These are phyloP conservation scores for Eulithis prunata DNA, from an alignment of 2,888 invertebrate species.

Conservation along the genomic window DNA sequence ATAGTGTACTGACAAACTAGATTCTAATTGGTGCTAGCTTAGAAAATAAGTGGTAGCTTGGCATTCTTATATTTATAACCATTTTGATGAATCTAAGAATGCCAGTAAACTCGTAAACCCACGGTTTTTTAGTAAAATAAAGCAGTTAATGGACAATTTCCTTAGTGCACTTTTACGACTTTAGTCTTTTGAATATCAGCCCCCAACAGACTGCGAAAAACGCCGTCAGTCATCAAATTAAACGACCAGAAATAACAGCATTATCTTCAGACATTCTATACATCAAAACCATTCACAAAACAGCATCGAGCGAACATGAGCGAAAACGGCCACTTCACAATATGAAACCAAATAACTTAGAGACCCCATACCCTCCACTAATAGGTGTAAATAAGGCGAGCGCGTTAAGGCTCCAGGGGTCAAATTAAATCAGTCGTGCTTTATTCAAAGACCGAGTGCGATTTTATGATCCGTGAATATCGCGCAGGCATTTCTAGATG, in stretches of 20 bases:
- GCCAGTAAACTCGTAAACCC: no score
- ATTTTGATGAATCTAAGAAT: no score
- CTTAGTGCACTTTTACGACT: background rate
- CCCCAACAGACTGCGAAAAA: slow-evolving; percentile 29
- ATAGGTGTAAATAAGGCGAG: slow-evolving; percentile 53
- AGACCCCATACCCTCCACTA: slow-evolving; percentile 57
- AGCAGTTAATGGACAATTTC: background rate
- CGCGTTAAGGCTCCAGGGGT: slow-evolving; percentile 58
- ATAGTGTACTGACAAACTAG: no score
- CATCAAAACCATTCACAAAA: slow-evolving; percentile 58
- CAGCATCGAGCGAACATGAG: slow-evolving; percentile 62
- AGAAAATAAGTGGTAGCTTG: no score
- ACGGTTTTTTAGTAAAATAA: no score
- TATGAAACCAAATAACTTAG: slow-evolving; percentile 66
- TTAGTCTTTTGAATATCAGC: background rate
- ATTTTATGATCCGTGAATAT: slow-evolving; percentile 85
- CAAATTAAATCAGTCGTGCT: slow-evolving; percentile 71
- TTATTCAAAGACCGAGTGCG: slow-evolving; percentile 71
- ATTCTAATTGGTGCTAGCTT: no score
- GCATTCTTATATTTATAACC: no score
- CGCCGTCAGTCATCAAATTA: slow-evolving; percentile 44
- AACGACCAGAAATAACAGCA: slow-evolving; percentile 54
- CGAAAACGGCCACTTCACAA: slow-evolving; percentile 59
- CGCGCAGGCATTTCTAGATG: slow-evolving; percentile 83
- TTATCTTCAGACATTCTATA: slow-evolving; percentile 55